Percentiles rank a stretch among this genome's conserved stretches.
Conservation (phyloP, 1,140 invertebrate genomes). For the Apis laboriosa region DNA sequence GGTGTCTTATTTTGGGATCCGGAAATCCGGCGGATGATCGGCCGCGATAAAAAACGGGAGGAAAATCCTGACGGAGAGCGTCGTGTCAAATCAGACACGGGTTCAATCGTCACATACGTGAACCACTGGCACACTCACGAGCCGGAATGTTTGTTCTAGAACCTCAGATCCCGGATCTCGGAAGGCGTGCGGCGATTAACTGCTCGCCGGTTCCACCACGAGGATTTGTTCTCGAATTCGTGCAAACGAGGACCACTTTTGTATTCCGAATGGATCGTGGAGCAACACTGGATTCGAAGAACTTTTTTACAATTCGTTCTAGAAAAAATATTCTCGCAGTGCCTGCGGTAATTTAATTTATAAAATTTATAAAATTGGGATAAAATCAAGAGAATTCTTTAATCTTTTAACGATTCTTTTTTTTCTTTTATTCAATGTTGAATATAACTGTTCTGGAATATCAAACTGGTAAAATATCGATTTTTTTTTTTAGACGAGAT, state of each 20-base stretch:
- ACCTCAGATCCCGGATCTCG: constrained; percentile 39
- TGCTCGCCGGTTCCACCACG: constrained; percentile 1
- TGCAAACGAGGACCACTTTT: neutral
- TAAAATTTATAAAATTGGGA: neutral
- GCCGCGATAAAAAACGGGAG: too few relatives aligned
- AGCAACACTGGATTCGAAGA: too few relatives aligned
- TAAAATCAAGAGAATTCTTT: neutral
- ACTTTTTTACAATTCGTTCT: too few relatives aligned
- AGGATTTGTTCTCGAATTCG: constrained; percentile 26
- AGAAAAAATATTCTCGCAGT: too few relatives aligned
- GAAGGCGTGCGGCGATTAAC: constrained; percentile 44
- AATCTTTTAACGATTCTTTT: neutral
- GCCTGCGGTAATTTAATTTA: too few relatives aligned
- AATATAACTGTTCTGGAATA: too few relatives aligned
- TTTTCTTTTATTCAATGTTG: neutral
- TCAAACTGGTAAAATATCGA: too few relatives aligned
- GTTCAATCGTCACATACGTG: constrained; percentile 12
- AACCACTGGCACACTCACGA: constrained; percentile 16
- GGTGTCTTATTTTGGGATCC: too few relatives aligned
- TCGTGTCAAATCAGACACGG: constrained; percentile 28
- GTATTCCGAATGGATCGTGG: neutral
- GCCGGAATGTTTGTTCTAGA: constrained; percentile 42
- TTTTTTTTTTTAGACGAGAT: too few relatives aligned
- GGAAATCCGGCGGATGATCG: neutral
- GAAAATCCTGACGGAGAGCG: neutral